Evolutionary conservation across 2,888 invertebrate genomes (phyloP), one percentile per base, ranked within the genome.

Genomic region (Harpalus rufipes): DNA sequence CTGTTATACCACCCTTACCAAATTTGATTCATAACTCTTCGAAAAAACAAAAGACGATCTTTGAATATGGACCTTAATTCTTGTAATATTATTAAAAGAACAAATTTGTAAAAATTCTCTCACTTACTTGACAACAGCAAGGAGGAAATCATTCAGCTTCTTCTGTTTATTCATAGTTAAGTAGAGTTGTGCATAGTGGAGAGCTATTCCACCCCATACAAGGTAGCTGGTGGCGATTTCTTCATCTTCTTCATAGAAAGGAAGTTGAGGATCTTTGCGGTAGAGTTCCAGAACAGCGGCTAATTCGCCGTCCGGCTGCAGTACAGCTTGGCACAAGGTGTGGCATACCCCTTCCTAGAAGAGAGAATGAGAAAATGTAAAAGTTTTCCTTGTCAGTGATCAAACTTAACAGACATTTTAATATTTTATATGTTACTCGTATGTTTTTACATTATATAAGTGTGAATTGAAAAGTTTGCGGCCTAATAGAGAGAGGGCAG

Each of bases 51-150:
- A 21, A 21, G 21, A 21, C 3, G 21, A 21, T 21, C 21, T 21
- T 21, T 21, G 21, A 21, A 21, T 21, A 21, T 21, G 3, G 21
- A 3, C 21, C 21, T 21, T 21, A 21, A 21, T 21, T 21, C 3
- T 21, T 21, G 3, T 21, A n/a, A n/a, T 21, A 21, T 1, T 21
- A 21, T 79, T 10, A 32, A 32, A 32, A 5, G 14, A 14, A 41
- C 21, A 21, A 16, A 56, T 7, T 32, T 10, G 0, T 16, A 6
- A 12, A 61, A 78, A 59, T 18, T 72, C 74, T 12, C 74, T 12
- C 74, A 92, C 94, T 93, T 92, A 96, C 96, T 95, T 96, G 74
- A 96, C 96, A 51, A 97, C 96, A 79, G 95, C 94, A 78, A 97
- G 91, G 0, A 97, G 92, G 89, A 96, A 96, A 86, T 95, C 96